A percentile compares a stretch with the other conserved stretches of the same genome.
phyloP scores from a whole-genome alignment of 2,113 vertebrate genomes.

The Circaetus cinerascens region DNA sequence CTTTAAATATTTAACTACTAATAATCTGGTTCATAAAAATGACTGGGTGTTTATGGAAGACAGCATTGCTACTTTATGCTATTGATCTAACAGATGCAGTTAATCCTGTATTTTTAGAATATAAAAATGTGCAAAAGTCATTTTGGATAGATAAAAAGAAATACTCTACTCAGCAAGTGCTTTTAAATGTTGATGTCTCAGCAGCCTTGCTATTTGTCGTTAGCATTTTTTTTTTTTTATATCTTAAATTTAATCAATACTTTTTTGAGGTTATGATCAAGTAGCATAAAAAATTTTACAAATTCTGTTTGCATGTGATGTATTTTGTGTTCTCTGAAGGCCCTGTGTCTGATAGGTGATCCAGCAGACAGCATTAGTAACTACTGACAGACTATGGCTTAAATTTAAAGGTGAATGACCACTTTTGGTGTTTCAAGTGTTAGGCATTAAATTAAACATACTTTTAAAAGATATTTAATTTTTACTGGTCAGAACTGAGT shows the following conservation, averaged over 20 bases:
- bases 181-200: conserved; percentile 29
- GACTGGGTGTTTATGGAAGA: neutral
- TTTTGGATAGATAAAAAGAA: conserved; percentile 13
- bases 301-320: neutral
- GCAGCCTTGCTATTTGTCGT: neutral
- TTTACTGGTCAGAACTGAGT: neutral
- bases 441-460: neutral
- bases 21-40: conserved; percentile 26
- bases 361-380: neutral
- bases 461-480: neutral
- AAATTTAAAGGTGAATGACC: neutral
- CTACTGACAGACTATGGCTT: neutral
- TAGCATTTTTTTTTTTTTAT: neutral
- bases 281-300: conserved; percentile 3
- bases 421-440: neutral
- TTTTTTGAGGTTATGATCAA: conserved; percentile 27
- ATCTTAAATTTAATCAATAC: conserved; percentile 19
- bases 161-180: neutral
- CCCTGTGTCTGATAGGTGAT: neutral
- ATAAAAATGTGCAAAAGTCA: neutral
- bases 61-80: neutral
- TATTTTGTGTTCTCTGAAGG: neutral
- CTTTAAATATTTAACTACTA: conserved; percentile 53
- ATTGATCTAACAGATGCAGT: conserved; percentile 17
- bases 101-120: conserved; percentile 29